Evolutionary conservation across 1,140 invertebrate species (phyloP).

Genomic region (Holcopasites calliopsidis): DNA sequence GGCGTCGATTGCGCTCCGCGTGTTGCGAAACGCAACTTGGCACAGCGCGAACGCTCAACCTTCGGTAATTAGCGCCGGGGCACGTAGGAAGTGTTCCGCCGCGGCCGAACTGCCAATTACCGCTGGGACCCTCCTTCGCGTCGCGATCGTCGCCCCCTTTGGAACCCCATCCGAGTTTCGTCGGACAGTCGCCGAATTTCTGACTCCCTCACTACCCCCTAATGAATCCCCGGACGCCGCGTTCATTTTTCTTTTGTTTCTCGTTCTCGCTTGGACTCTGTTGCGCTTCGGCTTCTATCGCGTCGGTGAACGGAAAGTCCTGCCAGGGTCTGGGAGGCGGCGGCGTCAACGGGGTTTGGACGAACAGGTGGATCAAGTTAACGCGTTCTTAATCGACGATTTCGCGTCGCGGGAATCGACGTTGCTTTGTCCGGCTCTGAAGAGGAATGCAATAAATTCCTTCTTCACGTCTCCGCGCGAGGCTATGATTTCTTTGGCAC

Average conservation of each 20-base stretch:
- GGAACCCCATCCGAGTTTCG: slow-evolving; percentile 35
- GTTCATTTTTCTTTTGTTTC: not conserved
- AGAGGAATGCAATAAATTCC: not conserved
- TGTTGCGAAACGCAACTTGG: slow-evolving; percentile 60
- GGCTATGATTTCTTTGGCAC: not conserved
- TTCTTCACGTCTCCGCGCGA: too few relatives aligned
- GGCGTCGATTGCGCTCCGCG: slow-evolving; percentile 53
- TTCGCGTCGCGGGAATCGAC: too few relatives aligned
- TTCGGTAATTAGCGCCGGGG: slow-evolving; percentile 47
- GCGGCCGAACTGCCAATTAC: slow-evolving; percentile 48
- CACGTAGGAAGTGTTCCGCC: slow-evolving; percentile 50
- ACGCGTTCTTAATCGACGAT: too few relatives aligned
- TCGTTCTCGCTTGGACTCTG: too few relatives aligned
- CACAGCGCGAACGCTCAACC: slow-evolving; percentile 51
- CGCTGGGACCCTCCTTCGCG: slow-evolving; percentile 30
- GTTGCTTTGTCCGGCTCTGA: not conserved
- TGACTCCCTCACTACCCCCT: slow-evolving; percentile 23
- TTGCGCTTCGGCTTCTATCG: not conserved
- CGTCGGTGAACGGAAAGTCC: too few relatives aligned
- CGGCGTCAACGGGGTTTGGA: too few relatives aligned
- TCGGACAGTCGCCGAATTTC: slow-evolving; percentile 20
- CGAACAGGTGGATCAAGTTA: too few relatives aligned
- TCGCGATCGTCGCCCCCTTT: slow-evolving; percentile 35
- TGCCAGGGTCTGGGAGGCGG: too few relatives aligned
- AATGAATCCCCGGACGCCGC: slow-evolving; percentile 30